These are phyloP conservation scores for Epistrophe grossulariae DNA, from an alignment of 2,888 invertebrate genomes.

Conservation along the genomic window DNA sequence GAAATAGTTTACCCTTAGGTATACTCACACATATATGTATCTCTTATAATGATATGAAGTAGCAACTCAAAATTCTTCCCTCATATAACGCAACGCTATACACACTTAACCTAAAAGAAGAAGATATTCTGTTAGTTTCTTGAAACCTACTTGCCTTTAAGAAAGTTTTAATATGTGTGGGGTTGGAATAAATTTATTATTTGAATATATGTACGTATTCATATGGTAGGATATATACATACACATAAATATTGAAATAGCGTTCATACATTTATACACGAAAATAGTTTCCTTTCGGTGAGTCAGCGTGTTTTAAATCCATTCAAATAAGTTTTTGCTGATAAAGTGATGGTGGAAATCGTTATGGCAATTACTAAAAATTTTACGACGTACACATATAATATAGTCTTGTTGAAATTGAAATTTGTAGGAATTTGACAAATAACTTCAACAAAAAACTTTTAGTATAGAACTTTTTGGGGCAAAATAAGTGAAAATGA, in stretches of 20 bases:
- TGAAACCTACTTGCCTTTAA: conserved; percentile 2
- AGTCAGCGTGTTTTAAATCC: conserved; percentile 24
- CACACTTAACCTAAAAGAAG: conserved; percentile 11
- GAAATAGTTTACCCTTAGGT: conserved; percentile 21
- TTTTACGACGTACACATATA: background rate
- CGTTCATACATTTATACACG: background rate
- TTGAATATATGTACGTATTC: background rate
- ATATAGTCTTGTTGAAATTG: background rate
- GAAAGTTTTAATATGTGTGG: conserved; percentile 5
- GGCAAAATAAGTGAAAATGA: too few species aligned
- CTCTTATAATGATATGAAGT: background rate
- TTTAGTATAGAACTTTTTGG: too few species aligned
- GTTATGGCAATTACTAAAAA: conserved; percentile 10
- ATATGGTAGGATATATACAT: background rate
- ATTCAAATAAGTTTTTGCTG: conserved; percentile 18
- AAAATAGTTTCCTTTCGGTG: background rate
- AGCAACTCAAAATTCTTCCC: background rate
- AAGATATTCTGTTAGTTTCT: conserved; percentile 13
- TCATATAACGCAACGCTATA: background rate
- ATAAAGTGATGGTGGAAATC: conserved; percentile 12
- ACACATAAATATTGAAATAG: conserved; percentile 1
- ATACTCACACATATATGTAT: background rate
- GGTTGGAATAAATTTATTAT: conserved; percentile 29
- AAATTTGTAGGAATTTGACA: background rate
- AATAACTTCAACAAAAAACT: background rate